Evolutionary conservation across 2,113 vertebrate genomes (phyloP).

Genomic region (Myiopsitta monachus): DNA sequence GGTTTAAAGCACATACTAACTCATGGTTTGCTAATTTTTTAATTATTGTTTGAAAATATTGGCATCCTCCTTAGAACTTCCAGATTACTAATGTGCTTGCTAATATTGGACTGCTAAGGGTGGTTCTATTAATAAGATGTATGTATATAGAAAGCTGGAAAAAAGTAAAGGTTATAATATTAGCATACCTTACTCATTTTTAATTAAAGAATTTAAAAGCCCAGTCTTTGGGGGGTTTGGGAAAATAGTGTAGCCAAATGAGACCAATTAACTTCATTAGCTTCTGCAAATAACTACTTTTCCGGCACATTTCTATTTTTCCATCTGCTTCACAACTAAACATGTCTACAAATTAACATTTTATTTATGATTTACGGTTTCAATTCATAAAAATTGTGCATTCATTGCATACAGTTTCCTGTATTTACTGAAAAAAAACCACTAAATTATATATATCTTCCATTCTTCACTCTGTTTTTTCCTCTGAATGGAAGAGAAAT

Average conservation of each 20-base stretch:
- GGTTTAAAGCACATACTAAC: constrained; percentile 69
- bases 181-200: constrained; percentile 80
- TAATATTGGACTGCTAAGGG: constrained; percentile 69
- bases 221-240: constrained; percentile 72
- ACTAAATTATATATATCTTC: neutral
- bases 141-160: constrained; percentile 66
- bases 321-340: constrained; percentile 74
- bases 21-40: constrained; percentile 67
- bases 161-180: constrained; percentile 80
- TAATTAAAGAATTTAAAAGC: constrained; percentile 82
- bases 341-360: constrained; percentile 72
- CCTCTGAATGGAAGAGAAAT: neutral
- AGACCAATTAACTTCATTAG: constrained; percentile 80
- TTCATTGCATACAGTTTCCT: constrained; percentile 38
- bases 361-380: constrained; percentile 72
- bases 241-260: constrained; percentile 77
- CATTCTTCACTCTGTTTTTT: neutral
- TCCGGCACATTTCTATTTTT: constrained; percentile 75
- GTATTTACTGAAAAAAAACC: constrained; percentile 37
- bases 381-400: constrained; percentile 67
- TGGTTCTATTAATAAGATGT: constrained; percentile 75
- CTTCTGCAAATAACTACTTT: constrained; percentile 79
- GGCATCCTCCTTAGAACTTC: constrained; percentile 55
- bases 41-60: constrained; percentile 60
- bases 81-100: constrained; percentile 66